Conservation (phyloP, 2,888 invertebrate genomes). For the Caenorhabditis afra region DNA sequence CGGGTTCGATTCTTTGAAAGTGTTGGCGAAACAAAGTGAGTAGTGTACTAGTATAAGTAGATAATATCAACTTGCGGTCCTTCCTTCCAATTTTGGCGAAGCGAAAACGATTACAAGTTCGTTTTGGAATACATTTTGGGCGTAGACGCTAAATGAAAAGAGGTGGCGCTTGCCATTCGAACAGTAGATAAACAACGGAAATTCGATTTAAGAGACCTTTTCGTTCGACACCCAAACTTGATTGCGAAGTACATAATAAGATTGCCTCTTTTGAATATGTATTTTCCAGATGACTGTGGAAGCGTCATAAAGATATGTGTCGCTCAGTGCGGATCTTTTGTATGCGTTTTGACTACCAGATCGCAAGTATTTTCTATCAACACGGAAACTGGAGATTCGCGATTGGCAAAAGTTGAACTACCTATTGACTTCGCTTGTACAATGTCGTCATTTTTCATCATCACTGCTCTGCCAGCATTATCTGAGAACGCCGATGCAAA, state of each 20-base stretch:
- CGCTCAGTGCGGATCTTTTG: conserved; percentile 25
- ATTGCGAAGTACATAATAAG: not conserved
- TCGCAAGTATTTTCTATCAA: conserved; percentile 63
- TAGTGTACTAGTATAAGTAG: too few relatives aligned
- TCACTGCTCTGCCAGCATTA: conserved; percentile 28
- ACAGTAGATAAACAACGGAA: too few relatives aligned
- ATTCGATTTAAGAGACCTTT: too few relatives aligned
- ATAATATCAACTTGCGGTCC: too few relatives aligned
- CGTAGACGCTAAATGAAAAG: too few relatives aligned
- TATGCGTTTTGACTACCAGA: conserved; percentile 60
- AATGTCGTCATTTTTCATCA: conserved; percentile 26
- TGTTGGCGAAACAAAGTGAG: conserved; percentile 56
- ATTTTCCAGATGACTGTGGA: conserved; percentile 62
- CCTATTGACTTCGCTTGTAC: conserved; percentile 61
- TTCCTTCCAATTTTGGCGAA: too few relatives aligned
- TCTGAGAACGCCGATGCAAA: conserved; percentile 47
- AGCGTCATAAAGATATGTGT: conserved; percentile 40
- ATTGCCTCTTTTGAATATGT: not conserved
- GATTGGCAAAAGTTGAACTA: conserved; percentile 58
- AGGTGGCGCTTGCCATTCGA: too few relatives aligned
- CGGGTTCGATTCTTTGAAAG: conserved; percentile 11
- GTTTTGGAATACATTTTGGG: too few relatives aligned
- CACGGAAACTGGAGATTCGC: conserved; percentile 40
- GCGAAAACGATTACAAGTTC: too few relatives aligned
- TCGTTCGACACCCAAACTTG: too few relatives aligned